phyloP scores from a whole-genome alignment of 1,140 invertebrate species.

The Bombus breviceps region DNA sequence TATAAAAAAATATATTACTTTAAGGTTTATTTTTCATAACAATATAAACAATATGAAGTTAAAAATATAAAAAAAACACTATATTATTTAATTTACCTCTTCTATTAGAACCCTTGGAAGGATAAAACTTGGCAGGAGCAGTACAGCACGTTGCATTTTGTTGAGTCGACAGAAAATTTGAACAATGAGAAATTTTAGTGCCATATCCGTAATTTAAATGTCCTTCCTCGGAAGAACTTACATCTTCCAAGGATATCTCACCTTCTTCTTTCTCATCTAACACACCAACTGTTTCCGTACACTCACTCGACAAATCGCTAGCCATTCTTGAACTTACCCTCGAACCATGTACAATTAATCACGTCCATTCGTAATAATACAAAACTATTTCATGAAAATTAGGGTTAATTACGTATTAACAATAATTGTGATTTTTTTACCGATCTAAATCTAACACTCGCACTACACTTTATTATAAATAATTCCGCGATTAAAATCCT shows the following conservation, averaged over 20 bases:
- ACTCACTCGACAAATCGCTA: conserved; percentile 77
- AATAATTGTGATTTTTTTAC: background rate
- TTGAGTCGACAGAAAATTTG: conserved; percentile 64
- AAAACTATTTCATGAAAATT: conserved; percentile 19
- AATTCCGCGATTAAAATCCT: background rate
- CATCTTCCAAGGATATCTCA: conserved; percentile 80
- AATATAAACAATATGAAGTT: conserved; percentile 11
- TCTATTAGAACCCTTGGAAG: conserved; percentile 57
- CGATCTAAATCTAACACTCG: conserved; percentile 9
- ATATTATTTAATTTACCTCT: conserved; percentile 67
- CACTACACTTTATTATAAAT: background rate
- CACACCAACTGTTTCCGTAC: conserved; percentile 73
- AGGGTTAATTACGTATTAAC: conserved; percentile 40
- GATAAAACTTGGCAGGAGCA: conserved; percentile 34
- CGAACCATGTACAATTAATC: conserved; percentile 17
- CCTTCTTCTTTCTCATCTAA: conserved; percentile 79
- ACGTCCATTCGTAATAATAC: conserved; percentile 33
- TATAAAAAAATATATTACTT: background rate
- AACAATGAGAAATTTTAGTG: conserved; percentile 55
- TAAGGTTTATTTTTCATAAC: background rate
- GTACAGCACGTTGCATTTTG: conserved; percentile 68
- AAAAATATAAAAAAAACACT: background rate
- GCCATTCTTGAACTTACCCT: conserved; percentile 75
- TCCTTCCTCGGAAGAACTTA: conserved; percentile 80
- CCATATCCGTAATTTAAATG: conserved; percentile 63